Evolutionary conservation across 2,113 vertebrate genomes (phyloP), one percentile per base, ranked within the genome.

Genomic region (Ciconia stormi): DNA sequence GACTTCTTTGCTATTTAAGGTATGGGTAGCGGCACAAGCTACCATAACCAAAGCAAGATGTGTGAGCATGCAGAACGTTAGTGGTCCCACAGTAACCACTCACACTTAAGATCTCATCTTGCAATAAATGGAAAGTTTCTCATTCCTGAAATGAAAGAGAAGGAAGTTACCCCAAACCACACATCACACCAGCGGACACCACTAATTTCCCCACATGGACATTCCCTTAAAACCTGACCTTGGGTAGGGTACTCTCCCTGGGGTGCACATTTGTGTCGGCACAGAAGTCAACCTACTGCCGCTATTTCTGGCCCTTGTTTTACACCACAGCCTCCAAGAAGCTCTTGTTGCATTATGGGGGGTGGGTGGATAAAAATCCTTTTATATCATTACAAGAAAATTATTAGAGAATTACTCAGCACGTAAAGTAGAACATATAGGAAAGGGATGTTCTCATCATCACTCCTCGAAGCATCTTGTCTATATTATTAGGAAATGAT

Each of bases 381-480:
- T 91, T 95, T 47, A 23, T 26, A 56, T 67, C 71, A 61, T 63
- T 87, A 61, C 74, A 66, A 82, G 83, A 50, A 81, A 90, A 52
- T 27, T 4, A 92, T 91, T 44, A 49, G 82, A 42, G 95, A 96
- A 97, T 96, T 89, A 91, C 71, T 79, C 58, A 65, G 84, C 77
- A 78, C 55, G 34, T 59, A 97, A 96, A 95, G 78, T 26, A 92
- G 95, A 85, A 93, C 65, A 40, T 32, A 67, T 11, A 93, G 83
- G 53, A 84, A 90, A 91, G 67, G 89, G 79, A 52, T 82, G 83
- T 56, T 82, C 70, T 94, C 66, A 94, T 84, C 91, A 93, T 53
- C 76, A 47, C 82, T 96, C 93, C 93, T 95, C 84, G 77, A 94
- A 95, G 89, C 94, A 93, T 94, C 94, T 95, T 92, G 93, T 90